Base-by-base conservation (phyloP, 2,113 vertebrate genomes). In the Ornithorhynchus anatinus region DNA sequence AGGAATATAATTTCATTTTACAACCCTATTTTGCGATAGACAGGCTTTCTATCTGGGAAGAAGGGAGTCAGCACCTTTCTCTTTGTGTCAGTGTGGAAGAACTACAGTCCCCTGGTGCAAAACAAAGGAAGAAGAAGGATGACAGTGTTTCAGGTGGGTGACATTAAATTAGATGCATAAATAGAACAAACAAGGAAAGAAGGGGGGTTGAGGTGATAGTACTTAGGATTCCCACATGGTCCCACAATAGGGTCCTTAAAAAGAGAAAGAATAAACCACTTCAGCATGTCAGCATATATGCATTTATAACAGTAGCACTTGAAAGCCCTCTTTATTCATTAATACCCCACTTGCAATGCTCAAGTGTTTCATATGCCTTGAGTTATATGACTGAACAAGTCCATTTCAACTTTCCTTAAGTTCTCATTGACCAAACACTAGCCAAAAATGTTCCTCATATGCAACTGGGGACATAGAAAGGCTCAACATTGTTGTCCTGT, bases 161-260 rank as follows among this genome's bases (percentile, higher is more conserved):
- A 66, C 48, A 53, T 3, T 62, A 59, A 61, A 61, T 47, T 66
- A 73, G 69, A 59, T 67, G 54, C 51, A 47, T 57, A 36, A 54
- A 82, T 43, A 36, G 61, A 77, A 64, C 51, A 59, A 56, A 37
- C 43, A 64, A 32, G 44, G n/a, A 59, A 16, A 74, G 56, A 42
- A 75, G 38, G 48, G 54, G 36, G 32, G 33, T 42, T 65, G 45
- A 48, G 63, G 61, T 75, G 48, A 29, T 66, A 38, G 56, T n/a
- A 29, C 35, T 70, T 63, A 87, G 80, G 31, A 61, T 72, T 84
- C 82, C 87, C 69, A 70, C 74, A 39, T n/a, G n/a, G n/a, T n/a
- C 17, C 67, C 81, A 85, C 38, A 6, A 32, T 0, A 2, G 56
- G 38, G 57, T 72, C 67, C 66, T 77, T 31, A 23, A 32, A 44